Evolutionary conservation across 2,113 vertebrate genomes (phyloP), one percentile per base, ranked within the genome.

Genomic region (Myiozetetes cayanensis): DNA sequence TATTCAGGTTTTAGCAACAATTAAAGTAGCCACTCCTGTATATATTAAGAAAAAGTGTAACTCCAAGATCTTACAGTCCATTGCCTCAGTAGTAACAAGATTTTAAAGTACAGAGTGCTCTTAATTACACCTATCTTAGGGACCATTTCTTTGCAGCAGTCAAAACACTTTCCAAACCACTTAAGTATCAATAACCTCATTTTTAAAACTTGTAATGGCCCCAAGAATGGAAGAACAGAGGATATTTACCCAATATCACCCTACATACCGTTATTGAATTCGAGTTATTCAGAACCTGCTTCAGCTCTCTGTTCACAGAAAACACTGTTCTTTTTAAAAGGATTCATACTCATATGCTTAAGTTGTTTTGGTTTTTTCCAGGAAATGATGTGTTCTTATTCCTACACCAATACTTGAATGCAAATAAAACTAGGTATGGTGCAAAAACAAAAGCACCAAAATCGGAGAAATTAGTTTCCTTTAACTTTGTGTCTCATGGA

Each of bases 401-500:
- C 55, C 91, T 83, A 63, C 31, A 15, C 47, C 19, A 75, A 41
- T 55, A 91, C 27, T 55, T 47, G 25, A 90, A 90, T 37, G 12
- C 13, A 77, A 72, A 83, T 75, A 75, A 79, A 87, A 85, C 22
- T 70, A 62, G 10, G 4, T n/a, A 80, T 44, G 10, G 21, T 86
- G 31, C 9, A 62, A 53, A 91, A 82, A 49, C 24, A 72, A 80
- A 76, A 76, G 28, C 56, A 86, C 4, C 25, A 55, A 30, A 58
- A 71, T 78, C 68, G 61, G 46, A 49, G 9, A 90, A 89, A 84
- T 30, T 8, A 25, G 10, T 85, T 95, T 89, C 35, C n/a, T 84
- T 94, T 67, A 53, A 24, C 53, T 87, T 93, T 87, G 18, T 85
- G 44, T 78, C 61, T 91, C 28, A 35, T 23, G 31, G 61, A 87